A percentile compares a stretch with the other conserved stretches of the same genome.
phyloP scores from a whole-genome alignment of 2,888 invertebrate species.

The Eilema depressum region DNA sequence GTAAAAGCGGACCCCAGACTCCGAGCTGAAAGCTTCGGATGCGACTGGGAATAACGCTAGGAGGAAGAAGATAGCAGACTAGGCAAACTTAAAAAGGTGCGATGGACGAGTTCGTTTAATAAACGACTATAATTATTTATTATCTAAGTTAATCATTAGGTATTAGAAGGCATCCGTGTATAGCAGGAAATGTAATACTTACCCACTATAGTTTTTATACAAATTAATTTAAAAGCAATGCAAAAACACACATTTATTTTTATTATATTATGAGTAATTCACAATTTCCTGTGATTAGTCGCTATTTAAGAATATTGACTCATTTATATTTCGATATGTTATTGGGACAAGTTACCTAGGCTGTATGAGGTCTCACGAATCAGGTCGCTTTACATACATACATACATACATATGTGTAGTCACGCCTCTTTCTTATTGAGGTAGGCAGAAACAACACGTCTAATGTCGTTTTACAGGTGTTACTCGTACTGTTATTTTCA shows the following conservation, averaged over 20 bases:
- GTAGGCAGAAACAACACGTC: neutral
- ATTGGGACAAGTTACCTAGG: neutral
- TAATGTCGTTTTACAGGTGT: too few relatives aligned
- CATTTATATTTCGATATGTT: slow-evolving; percentile 12
- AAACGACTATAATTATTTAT: slow-evolving; percentile 25
- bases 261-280: slow-evolving; percentile 46
- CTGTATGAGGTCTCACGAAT: neutral
- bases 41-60: too few relatives aligned
- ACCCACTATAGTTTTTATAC: slow-evolving; percentile 40
- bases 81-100: slow-evolving; percentile 7
- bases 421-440: neutral
- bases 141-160: slow-evolving; percentile 34
- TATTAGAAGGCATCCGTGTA: slow-evolving; percentile 46
- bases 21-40: too few relatives aligned
- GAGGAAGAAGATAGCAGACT: slow-evolving; percentile 6
- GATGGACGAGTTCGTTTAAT: slow-evolving; percentile 17
- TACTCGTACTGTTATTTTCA: too few relatives aligned
- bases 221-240: slow-evolving; percentile 41
- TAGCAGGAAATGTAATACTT: slow-evolving; percentile 49
- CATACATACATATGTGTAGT: neutral
- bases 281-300: slow-evolving; percentile 47
- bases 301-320: slow-evolving; percentile 34
- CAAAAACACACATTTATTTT: slow-evolving; percentile 57
- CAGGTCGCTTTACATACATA: neutral
- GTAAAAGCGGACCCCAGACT: too few relatives aligned